Evolutionary conservation across 30 jellyfish, hydroid and myxozoan genomes (phyloP), one percentile per base, ranked within the genome.

Genomic region (Mastigias papua): DNA sequence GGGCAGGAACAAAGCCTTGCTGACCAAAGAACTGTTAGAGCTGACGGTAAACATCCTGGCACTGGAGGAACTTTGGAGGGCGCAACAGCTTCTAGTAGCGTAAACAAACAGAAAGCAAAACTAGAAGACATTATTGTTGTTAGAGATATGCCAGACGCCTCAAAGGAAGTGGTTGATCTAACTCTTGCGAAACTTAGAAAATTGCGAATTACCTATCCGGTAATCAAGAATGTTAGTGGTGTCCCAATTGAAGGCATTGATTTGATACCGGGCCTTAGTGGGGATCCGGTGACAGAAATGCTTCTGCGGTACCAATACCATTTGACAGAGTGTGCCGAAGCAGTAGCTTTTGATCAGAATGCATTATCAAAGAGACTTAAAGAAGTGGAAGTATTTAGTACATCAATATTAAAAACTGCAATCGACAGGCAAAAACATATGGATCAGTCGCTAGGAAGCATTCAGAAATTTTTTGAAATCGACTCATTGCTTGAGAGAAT

Each of bases 281-380:
- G 95, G 26, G 97, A 90, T 26, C 98, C 95, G 4, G 34, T 87
- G 48, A 86, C 98, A 34, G 98, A 93, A 57, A 88, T 93, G 95
- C 67, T 93, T 19, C 69, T 93, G 51, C 83, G 98, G 32, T 93
- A 88, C 81, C 97, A 93, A 51, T 93, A 84, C 49, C 98, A 93
- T 76, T 74, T 93, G 50, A 75, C 97, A 17, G 98, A 93, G 86
- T 93, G 98, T 78, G 97, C 98, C 32, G 96, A 88, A 22, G 98
- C 98, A 2, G 98, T 93, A 3, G 76, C 98, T n/a, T 93, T 89
- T 77, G 98, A 93, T 84, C 98, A 93, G 82, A 89, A 83, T 88
- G 94, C 96, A 0, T 34, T 93, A 0, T 16, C 97, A 49, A 82
- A 78, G 71, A 93, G 94, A 33, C 80, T 88, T 37, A 88, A 89